Conservation (phyloP, 2,113 vertebrate genomes). For the Hemiprocne comata region DNA sequence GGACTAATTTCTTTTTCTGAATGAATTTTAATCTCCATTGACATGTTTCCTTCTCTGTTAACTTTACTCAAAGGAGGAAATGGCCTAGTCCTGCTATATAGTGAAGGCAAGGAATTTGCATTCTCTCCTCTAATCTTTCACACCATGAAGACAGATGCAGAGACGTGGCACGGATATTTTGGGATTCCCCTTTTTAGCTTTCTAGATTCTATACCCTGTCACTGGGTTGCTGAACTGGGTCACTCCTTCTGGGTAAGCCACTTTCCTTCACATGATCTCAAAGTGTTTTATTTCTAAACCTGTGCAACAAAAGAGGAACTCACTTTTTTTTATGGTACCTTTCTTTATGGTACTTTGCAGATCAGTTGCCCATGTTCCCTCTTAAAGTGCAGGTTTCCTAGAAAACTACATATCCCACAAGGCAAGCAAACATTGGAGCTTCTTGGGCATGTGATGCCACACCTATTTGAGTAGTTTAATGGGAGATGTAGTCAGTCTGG, state of each 20-base stretch:
- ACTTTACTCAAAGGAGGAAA: neutral
- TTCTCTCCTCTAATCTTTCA: neutral
- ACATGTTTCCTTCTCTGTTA: neutral
- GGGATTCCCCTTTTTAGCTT: neutral
- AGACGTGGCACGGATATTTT: neutral
- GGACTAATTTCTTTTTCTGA: neutral
- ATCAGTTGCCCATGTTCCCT: neutral
- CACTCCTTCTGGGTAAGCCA: neutral
- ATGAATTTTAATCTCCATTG: neutral
- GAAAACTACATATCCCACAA: conserved; percentile 14
- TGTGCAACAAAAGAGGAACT: neutral
- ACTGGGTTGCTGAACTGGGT: neutral
- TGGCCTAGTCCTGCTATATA: neutral
- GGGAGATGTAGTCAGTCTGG: conserved; percentile 3
- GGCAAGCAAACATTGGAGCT: neutral
- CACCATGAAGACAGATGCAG: neutral
- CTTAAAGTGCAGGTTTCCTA: neutral
- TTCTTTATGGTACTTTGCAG: neutral
- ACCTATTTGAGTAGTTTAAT: neutral
- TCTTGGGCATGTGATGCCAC: neutral
- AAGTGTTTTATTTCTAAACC: neutral
- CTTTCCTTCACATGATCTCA: neutral
- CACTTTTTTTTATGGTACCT: neutral
- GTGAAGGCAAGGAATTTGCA: neutral
- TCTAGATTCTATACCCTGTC: neutral